phyloP scores from a whole-genome alignment of 1,140 invertebrate species.

The Drosophila parvula region DNA sequence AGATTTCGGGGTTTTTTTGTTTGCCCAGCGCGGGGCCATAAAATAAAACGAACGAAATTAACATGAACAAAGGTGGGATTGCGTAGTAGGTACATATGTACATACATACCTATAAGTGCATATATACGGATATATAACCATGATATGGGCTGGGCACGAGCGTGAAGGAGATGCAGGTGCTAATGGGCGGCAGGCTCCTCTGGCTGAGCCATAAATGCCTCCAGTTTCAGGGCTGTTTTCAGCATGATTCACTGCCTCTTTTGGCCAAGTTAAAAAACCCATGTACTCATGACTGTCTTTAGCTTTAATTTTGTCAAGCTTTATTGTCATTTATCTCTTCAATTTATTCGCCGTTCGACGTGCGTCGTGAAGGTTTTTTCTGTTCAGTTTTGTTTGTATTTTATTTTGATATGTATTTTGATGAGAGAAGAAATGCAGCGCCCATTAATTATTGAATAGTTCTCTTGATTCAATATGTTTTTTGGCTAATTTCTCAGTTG shows the following conservation, averaged over 20 bases:
- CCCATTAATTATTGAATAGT: constrained; percentile 29
- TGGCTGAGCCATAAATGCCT: background rate
- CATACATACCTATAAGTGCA: background rate
- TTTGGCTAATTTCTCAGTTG: constrained; percentile 17
- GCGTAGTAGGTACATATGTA: background rate
- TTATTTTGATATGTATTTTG: background rate
- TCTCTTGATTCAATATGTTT: background rate
- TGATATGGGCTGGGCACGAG: constrained; percentile 17
- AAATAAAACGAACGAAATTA: constrained; percentile 39
- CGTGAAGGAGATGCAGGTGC: constrained; percentile 24
- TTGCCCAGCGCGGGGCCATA: constrained; percentile 21
- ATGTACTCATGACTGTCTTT: constrained; percentile 10
- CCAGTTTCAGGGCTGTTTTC: background rate
- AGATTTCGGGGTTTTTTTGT: constrained; percentile 22
- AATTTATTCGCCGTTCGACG: constrained; percentile 40
- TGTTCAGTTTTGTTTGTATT: background rate
- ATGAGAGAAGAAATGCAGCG: constrained; percentile 17
- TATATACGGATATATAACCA: background rate
- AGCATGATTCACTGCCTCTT: constrained; percentile 26
- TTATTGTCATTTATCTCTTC: constrained; percentile 23
- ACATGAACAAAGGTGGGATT: constrained; percentile 27
- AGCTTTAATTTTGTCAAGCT: constrained; percentile 26
- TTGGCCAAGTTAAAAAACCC: constrained; percentile 4
- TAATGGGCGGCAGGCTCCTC: constrained; percentile 22
- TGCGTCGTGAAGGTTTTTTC: constrained; percentile 42